Evolutionary conservation across 2,888 invertebrate genomes (phyloP).

Genomic region (Dilophus febrilis): DNA sequence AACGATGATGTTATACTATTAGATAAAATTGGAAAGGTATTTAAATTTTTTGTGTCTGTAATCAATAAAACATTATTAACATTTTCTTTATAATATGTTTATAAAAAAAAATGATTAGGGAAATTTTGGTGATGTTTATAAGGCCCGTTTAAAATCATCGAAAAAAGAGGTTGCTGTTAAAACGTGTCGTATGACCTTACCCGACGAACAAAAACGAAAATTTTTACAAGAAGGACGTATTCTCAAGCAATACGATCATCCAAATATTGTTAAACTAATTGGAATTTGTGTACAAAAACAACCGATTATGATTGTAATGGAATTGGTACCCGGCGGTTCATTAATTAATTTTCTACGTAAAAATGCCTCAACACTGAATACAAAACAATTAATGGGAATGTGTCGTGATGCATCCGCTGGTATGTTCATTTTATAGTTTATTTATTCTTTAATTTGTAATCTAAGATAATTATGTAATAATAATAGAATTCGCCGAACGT

Average conservation of each 20-base stretch:
- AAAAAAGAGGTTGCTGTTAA: conserved; percentile 87
- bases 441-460: not conserved
- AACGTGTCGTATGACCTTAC: conserved; percentile 83
- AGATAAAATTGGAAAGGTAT: conserved; percentile 86
- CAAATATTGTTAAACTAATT: conserved; percentile 88
- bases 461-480: not conserved
- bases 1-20: conserved; percentile 84
- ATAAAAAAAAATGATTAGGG: conserved; percentile 43
- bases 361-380: conserved; percentile 46
- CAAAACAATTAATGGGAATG: conserved; percentile 65
- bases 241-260: conserved; percentile 90
- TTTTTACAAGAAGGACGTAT: conserved; percentile 92
- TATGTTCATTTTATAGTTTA: conserved; percentile 10
- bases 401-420: conserved; percentile 86
- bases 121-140: conserved; percentile 94
- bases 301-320: conserved; percentile 99
- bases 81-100: conserved; percentile 1
- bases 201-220: conserved; percentile 85
- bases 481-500: too few relatives aligned
- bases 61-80: conserved; percentile 2
- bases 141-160: conserved; percentile 67
- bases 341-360: conserved; percentile 75
- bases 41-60: not conserved
- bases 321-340: conserved; percentile 86
- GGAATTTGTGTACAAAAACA: conserved; percentile 97